Evolutionary conservation across 2,113 vertebrate species (phyloP), one percentile per base, ranked within the genome.

Genomic region (Excalfactoria chinensis): DNA sequence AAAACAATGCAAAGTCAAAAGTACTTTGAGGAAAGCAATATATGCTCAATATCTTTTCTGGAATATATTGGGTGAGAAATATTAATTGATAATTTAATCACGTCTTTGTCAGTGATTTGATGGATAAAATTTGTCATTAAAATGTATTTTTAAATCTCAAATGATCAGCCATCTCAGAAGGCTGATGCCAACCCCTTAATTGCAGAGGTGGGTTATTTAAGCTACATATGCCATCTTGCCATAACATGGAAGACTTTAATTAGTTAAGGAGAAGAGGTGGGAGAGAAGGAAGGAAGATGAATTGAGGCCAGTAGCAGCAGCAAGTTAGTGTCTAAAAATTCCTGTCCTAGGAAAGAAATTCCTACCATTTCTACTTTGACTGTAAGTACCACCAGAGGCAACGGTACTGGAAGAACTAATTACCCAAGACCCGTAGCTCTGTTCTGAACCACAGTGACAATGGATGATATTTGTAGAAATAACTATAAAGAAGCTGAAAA

Each of bases 31-130:
- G 78, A 91, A 84, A 2, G 17, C 66, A 77, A 77, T 51, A 85
- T 23, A 84, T 7, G 32, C 84, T 94, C 87, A 64, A 85, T 51
- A 86, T 79, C 87, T 77, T 90, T 80, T 79, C 70, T 70, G 70
- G 59, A 84, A 72, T 46, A 68, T 21, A 83, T 0, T 59, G 76
- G 55, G 71, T 79, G 68, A 87, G 79, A 76, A 90, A 20, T 40
- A 91, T 63, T 94, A 83, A 87, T 94, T 84, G 95, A 80, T 85
- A 84, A 85, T 87, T 93, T 83, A 89, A 94, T 93, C 89, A 91
- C 44, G 84, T 68, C 84, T 93, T 58, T 79, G 78, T 66, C 95
- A 93, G 91, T 8, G 2, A 89, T 60, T 37, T 77, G 88, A 84
- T 5, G 8, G 64, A 88, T 76, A 77, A 91, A 89, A 34, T 77